Evolutionary conservation across 2,113 vertebrate species (phyloP).

Genomic region (Hydrochoerus hydrochaeris): DNA sequence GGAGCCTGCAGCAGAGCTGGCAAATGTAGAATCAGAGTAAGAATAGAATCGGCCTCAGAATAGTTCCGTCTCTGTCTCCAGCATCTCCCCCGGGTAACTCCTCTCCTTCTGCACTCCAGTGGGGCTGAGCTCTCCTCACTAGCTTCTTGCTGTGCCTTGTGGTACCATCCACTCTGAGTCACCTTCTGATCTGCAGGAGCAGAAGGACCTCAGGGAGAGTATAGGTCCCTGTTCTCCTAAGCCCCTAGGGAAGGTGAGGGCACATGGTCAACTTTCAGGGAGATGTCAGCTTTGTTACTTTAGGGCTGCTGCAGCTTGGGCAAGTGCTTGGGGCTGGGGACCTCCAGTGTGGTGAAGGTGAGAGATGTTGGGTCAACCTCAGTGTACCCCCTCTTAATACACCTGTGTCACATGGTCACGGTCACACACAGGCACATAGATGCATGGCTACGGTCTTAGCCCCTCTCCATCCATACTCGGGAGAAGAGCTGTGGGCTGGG

Average conservation of each 20-base stretch:
- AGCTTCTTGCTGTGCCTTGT: rapidly evolving
- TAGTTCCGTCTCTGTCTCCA: too few relatives aligned
- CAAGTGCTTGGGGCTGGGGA: not conserved
- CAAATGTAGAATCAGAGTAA: not conserved
- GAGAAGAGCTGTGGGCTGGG: not conserved
- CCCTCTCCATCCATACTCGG: too few relatives aligned
- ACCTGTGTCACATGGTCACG: not conserved
- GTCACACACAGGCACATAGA: not conserved
- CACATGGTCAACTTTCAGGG: rapidly evolving
- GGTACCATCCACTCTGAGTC: not conserved
- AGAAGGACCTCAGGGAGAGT: not conserved
- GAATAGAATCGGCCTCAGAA: not conserved
- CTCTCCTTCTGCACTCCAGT: not conserved
- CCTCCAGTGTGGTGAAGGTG: not conserved
- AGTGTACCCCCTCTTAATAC: not conserved
- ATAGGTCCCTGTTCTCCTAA: not conserved
- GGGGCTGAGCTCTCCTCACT: rapidly evolving
- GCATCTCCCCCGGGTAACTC: not conserved
- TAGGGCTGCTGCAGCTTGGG: not conserved
- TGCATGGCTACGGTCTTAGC: not conserved
- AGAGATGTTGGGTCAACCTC: not conserved
- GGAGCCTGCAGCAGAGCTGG: not conserved
- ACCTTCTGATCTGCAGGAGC: too few relatives aligned
- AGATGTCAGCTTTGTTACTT: not conserved
- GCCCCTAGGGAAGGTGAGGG: not conserved